Evolutionary conservation across 2,888 invertebrate genomes (phyloP).

Genomic region (Sarcophaga variegata): DNA sequence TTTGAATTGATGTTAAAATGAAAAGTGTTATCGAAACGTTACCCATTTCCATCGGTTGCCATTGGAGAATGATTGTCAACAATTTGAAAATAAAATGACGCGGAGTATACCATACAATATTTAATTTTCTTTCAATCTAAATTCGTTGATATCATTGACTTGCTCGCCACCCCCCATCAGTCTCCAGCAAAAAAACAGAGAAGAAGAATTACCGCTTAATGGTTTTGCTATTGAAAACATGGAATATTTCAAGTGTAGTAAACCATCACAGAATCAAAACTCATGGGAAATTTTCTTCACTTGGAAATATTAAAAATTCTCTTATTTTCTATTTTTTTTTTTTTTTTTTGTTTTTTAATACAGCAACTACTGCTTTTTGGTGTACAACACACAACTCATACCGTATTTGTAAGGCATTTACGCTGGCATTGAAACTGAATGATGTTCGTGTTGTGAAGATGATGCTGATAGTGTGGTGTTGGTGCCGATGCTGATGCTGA

Average conservation of each 20-base stretch:
- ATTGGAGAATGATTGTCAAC: slow-evolving; percentile 24
- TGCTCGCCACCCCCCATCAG: background rate
- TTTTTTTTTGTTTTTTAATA: background rate
- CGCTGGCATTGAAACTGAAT: slow-evolving; percentile 19
- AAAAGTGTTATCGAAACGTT: background rate
- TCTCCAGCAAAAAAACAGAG: background rate
- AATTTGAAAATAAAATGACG: slow-evolving; percentile 19
- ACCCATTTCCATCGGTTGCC: background rate
- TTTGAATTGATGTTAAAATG: slow-evolving; percentile 23
- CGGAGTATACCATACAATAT: background rate
- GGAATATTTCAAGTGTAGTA: slow-evolving; percentile 6
- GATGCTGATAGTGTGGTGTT: background rate
- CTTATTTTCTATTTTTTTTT: background rate
- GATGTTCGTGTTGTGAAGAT: slow-evolving; percentile 1
- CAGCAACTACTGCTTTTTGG: background rate
- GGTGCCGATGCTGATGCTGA: slow-evolving; percentile 4
- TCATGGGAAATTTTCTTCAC: slow-evolving; percentile 58
- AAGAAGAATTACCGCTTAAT: slow-evolving; percentile 27
- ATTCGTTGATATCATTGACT: no score
- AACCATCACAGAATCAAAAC: slow-evolving; percentile 16
- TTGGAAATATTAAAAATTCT: background rate
- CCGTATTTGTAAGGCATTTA: background rate
- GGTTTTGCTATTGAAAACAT: background rate
- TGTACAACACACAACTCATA: background rate
- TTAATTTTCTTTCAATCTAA: background rate